Base-by-base conservation (phyloP, 2,888 invertebrate genomes). In the Agrochola circellaris region DNA sequence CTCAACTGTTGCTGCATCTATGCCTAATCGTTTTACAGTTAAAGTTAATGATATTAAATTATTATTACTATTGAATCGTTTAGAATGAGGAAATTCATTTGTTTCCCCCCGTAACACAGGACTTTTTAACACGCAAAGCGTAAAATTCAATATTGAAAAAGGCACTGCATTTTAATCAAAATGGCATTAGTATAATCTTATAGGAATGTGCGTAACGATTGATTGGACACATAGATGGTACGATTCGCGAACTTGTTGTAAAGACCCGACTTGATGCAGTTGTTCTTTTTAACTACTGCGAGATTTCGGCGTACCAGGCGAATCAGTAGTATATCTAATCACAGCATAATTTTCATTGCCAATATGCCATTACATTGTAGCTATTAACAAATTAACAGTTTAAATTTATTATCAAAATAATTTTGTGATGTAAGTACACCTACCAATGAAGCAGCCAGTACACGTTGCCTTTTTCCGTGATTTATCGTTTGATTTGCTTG, bases 81-180 rank as follows among this genome's bases (percentile, higher is more conserved):
- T 74, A 42, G 13, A n/a, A 48, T 60, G 7, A 68, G 67, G 71
- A 83, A 89, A 90, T 87, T 89, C 90, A 93, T 92, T 92, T 91
- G 89, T 91, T 89, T 58, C 75, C 87, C 79, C 85, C 84, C 74
- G 89, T 86, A 88, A 89, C 87, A 91, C 88, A 90, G 91, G 91
- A 92, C 90, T 93, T 92, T 85, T 89, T 93, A 93, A 89, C 89
- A 90, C 90, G 89, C 90, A 89, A 93, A 92, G 92, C 94, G 92
- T 93, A 91, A 95, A 95, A 95, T 95, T 94, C 94, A 95, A 96
- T 95, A 95, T 95, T 94, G 94, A 94, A 95, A 94, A 94, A 94
- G 92, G 93, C 93, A 93, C 93, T 95, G 95, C 94, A 94, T 95
- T 96, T 96, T 96, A 96, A 96, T 96, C 95, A 96, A 96, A 95